Percentiles rank a stretch among this genome's conserved stretches.
phyloP scores from a whole-genome alignment of 2,888 invertebrate species.

The Meganola albula region DNA sequence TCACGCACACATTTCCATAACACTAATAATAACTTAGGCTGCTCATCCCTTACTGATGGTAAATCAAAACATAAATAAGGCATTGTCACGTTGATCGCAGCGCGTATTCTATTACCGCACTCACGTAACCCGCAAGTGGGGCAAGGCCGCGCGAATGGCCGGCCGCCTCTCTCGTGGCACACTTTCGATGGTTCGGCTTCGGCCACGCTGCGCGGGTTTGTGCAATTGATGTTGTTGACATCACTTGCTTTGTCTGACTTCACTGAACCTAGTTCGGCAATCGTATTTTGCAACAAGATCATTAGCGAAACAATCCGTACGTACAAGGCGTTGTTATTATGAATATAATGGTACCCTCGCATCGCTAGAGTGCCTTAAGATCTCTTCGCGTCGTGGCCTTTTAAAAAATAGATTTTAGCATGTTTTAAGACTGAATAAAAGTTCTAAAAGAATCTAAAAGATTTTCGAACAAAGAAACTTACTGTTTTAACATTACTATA shows the following conservation, averaged over 20 bases:
- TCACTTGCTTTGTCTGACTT: conserved; percentile 32
- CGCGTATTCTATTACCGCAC: conserved; percentile 18
- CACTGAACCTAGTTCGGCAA: conserved; percentile 30
- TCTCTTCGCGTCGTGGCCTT: too few species aligned
- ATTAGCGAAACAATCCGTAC: conserved; percentile 10
- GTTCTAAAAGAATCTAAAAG: too few species aligned
- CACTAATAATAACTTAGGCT: not conserved
- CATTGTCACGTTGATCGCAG: conserved; percentile 23
- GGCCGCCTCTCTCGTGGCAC: conserved; percentile 52
- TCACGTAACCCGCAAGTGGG: conserved; percentile 37
- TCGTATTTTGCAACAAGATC: conserved; percentile 26
- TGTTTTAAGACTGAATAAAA: too few species aligned
- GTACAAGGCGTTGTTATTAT: not conserved
- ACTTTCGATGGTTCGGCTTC: conserved; percentile 47
- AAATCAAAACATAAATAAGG: not conserved
- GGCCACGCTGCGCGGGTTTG: conserved; percentile 34
- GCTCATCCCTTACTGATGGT: not conserved
- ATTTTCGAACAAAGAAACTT: too few species aligned
- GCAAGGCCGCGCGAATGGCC: conserved; percentile 51
- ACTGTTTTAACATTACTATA: too few species aligned
- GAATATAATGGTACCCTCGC: not conserved
- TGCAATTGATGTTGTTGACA: conserved; percentile 35
- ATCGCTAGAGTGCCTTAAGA: too few species aligned
- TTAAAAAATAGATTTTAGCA: too few species aligned
- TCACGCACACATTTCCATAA: conserved; percentile 4